A percentile compares a stretch with the other conserved stretches of the same genome.
These are phyloP conservation scores for Tethya wilhelma DNA, from an alignment of 37 sponge, comb jelly and placozoan genomes.

Conservation along the genomic window DNA sequence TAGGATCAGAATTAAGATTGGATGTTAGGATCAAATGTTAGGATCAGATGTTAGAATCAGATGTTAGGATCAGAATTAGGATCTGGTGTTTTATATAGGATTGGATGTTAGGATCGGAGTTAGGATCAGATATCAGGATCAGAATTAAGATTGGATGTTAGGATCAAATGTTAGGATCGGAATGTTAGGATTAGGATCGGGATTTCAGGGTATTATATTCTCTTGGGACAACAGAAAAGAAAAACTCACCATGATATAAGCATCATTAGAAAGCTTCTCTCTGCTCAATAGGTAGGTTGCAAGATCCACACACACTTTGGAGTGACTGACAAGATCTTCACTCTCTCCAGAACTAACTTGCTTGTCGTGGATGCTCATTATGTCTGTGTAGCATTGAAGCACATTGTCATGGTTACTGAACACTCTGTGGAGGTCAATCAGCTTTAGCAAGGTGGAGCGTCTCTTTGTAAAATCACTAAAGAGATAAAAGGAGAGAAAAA, in stretches of 20 bases:
- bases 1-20: too few species aligned
- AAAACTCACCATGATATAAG: constrained; percentile 25
- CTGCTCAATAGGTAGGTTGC: background rate
- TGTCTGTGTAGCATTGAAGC: background rate
- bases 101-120: too few species aligned
- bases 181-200: too few species aligned
- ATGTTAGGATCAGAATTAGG: too few species aligned
- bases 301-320: background rate
- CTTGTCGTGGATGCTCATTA: constrained; percentile 4
- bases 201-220: too few species aligned
- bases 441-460: background rate
- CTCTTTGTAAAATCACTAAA: constrained; percentile 36
- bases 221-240: too few species aligned
- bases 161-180: too few species aligned
- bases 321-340: background rate
- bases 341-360: background rate
- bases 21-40: too few species aligned
- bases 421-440: constrained; percentile 8
- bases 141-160: too few species aligned
- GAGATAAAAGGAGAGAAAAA: background rate
- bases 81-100: too few species aligned
- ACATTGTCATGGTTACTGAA: constrained; percentile 1
- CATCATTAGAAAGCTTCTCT: background rate
- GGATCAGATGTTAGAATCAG: too few species aligned
- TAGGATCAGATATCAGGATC: too few species aligned